phyloP scores from a whole-genome alignment of 2,113 vertebrate species.

The Zeus faber region DNA sequence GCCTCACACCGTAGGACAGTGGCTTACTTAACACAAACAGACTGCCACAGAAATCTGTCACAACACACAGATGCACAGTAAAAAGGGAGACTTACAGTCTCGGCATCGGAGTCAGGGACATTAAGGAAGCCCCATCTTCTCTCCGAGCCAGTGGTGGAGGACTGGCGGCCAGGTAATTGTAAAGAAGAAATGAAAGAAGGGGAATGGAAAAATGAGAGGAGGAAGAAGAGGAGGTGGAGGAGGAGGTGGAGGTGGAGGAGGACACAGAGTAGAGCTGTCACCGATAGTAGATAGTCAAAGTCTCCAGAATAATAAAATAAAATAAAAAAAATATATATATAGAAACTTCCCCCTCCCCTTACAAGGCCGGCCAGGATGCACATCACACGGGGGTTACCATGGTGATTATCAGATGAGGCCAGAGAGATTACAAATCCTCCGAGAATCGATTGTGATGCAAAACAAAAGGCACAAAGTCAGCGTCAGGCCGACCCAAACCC shows the following conservation, averaged over 20 bases:
- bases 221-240: conserved; percentile 11
- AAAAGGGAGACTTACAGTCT: conserved; percentile 87
- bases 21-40: not conserved
- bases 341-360: not conserved
- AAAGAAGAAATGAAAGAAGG: no score
- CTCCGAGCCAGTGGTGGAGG: conserved; percentile 82
- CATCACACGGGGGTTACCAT: conserved; percentile 60
- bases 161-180: conserved; percentile 78
- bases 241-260: conserved; percentile 26
- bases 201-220: conserved; percentile 26
- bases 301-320: no score
- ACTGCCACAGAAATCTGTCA: no score
- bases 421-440: conserved; percentile 39
- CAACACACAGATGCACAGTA: conserved; percentile 27
- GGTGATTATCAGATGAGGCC: conserved; percentile 54
- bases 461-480: not conserved
- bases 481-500: not conserved
- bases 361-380: conserved; percentile 29
- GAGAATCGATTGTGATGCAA: conserved; percentile 29
- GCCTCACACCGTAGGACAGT: not conserved
- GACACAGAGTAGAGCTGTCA: conserved; percentile 27
- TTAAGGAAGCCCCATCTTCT: conserved; percentile 91
- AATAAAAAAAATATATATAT: conserved; percentile 28
- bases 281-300: not conserved
- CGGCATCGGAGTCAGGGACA: conserved; percentile 92